These are phyloP conservation scores for Aphrocallistes beatrix DNA, from an alignment of 37 sponge, comb jelly and placozoan species.

Conservation along the genomic window DNA sequence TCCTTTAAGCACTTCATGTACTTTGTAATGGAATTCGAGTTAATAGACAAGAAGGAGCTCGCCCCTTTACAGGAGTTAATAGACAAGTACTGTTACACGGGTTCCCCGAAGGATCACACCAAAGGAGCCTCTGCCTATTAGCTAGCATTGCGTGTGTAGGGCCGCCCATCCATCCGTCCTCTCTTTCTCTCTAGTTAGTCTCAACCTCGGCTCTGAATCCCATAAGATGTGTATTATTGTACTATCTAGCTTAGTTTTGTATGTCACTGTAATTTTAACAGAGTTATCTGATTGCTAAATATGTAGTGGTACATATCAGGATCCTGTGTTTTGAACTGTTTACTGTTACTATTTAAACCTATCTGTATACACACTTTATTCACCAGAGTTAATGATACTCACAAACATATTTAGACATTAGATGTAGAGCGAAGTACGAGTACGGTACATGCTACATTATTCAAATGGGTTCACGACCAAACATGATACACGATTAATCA, in stretches of 20 bases:
- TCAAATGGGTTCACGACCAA: no score
- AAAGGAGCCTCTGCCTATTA: background rate
- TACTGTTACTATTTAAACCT: background rate
- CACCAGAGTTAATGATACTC: no score
- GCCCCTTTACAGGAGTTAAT: constrained; percentile 92
- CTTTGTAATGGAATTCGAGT: constrained; percentile 84
- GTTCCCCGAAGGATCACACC: background rate
- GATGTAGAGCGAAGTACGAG: no score
- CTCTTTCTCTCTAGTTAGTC: no score
- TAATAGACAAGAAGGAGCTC: constrained; percentile 92
- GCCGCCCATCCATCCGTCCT: no score
- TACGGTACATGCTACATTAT: no score
- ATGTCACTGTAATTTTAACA: constrained; percentile 15
- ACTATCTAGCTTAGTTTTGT: constrained; percentile 1
- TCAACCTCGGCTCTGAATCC: background rate
- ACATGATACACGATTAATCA: no score
- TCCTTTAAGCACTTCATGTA: constrained; percentile 98
- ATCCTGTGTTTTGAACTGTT: constrained; percentile 8
- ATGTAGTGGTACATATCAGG: constrained; percentile 14
- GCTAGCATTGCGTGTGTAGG: no score
- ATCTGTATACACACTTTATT: background rate
- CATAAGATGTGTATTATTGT: constrained; percentile 12
- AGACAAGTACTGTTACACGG: constrained; percentile 33
- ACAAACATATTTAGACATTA: no score
- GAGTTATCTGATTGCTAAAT: background rate